Evolutionary conservation across 2,888 invertebrate genomes (phyloP), one percentile per base, ranked within the genome.

Genomic region (Cantharis lateralis): DNA sequence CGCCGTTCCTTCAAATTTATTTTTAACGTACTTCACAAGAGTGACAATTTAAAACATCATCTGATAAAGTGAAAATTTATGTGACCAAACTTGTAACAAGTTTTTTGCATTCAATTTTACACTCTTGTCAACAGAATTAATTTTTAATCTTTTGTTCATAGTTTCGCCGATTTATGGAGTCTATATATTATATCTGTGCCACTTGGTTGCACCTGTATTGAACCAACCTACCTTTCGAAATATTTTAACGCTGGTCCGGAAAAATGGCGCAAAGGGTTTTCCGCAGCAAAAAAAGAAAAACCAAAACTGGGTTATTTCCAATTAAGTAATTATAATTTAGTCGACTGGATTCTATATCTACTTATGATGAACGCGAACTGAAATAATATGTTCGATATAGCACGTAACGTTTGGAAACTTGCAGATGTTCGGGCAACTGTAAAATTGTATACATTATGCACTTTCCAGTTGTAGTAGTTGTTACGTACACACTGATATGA

Each of bases 51-150:
- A 24, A 64, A 66, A 66, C 24, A 24, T 66, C 63, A 63, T 66
- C 18, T 18, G 64, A 66, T 66, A 66, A 48, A 66, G 64, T 66
- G 18, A n/a, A 66, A 66, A 66, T 66, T 66, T 66, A 66, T 66
- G 64, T 66, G 24, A 66, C 18, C n/a, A 9, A 18, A 63, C 10
- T 63, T 66, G 64, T 66, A 66, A 66, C 64, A 16, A 66, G 64
- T 16, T 16, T 66, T 66, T 66, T 66, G 15, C 64, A 18, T 18
- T 66, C 24, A 20, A 66, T 66, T 66, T 66, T 20, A 20, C 13
- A 66, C 24, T 66, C 64, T n/a, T 20, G 64, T 66, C 13, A 24
- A 66, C 18, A 20, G 24, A 15, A 66, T 66, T 66, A 48, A 48
- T 66, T 66, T 64, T 66, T 20, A 66, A 16, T 66, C 64, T 24